Evolutionary conservation across 2,113 vertebrate species (phyloP).

Genomic region (Anser cygnoides): DNA sequence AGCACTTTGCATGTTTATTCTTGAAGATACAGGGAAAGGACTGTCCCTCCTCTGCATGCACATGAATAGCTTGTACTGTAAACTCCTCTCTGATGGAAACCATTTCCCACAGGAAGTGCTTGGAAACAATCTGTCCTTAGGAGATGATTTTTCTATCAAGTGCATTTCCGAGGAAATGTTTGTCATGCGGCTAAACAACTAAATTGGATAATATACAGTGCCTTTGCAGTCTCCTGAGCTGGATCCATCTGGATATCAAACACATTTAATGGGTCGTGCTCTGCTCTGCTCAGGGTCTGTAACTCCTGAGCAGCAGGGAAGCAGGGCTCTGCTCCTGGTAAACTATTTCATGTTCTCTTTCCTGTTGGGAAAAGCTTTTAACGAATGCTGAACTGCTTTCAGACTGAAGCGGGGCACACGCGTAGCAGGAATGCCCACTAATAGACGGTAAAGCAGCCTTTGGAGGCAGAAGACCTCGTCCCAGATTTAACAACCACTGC

Average conservation of each 20-base stretch:
- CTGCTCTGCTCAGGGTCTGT: neutral
- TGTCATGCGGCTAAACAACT: constrained; percentile 8
- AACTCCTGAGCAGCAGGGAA: neutral
- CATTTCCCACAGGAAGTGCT: constrained; percentile 59
- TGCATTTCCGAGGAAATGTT: constrained; percentile 59
- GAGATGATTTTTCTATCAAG: constrained; percentile 58
- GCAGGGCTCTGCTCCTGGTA: neutral
- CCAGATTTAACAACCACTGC: neutral
- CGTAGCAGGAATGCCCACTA: neutral
- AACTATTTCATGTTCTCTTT: neutral
- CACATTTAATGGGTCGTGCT: neutral
- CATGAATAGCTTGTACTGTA: constrained; percentile 26
- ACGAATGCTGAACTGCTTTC: neutral
- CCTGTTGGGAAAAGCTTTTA: neutral
- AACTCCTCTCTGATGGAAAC: constrained; percentile 49
- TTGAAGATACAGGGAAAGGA: constrained; percentile 26
- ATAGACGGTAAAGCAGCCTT: neutral
- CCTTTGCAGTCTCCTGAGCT: neutral
- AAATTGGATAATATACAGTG: neutral
- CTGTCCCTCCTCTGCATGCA: neutral
- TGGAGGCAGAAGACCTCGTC: neutral
- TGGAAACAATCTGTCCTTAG: constrained; percentile 68
- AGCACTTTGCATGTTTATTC: constrained; percentile 5
- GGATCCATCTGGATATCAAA: neutral
- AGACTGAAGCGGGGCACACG: neutral